A percentile compares a stretch with the other conserved stretches of the same genome.
These are phyloP conservation scores for Ptychadena robeensis DNA, from an alignment of 2,797 vertebrate genomes.

Conservation along the genomic window DNA sequence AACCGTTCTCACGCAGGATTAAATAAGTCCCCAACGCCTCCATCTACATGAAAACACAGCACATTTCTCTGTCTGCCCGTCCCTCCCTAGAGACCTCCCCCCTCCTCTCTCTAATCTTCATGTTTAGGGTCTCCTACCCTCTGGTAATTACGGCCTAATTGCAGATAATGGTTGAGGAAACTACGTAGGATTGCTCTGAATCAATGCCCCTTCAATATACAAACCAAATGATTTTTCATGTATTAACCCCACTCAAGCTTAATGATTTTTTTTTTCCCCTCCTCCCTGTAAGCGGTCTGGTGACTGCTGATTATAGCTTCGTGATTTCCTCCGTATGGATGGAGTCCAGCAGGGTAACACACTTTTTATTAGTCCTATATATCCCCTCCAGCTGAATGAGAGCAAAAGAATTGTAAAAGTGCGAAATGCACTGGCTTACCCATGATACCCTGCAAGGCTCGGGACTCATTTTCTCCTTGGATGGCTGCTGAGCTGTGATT, in stretches of 20 bases:
- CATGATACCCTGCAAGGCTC: conserved; percentile 31
- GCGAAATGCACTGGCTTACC: conserved; percentile 29
- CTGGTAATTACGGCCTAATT: conserved; percentile 43
- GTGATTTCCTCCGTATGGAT: background rate
- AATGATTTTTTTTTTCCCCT: background rate
- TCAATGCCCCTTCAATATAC: background rate
- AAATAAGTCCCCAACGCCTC: background rate
- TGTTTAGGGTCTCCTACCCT: conserved; percentile 4
- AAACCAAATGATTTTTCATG: conserved; percentile 11
- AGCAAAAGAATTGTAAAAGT: conserved; percentile 16
- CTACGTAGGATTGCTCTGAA: conserved; percentile 7
- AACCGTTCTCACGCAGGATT: background rate
- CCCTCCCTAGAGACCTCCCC: background rate
- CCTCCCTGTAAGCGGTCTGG: background rate
- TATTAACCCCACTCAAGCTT: conserved; percentile 11
- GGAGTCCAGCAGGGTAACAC: conserved; percentile 12
- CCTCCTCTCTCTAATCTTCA: conserved; percentile 11
- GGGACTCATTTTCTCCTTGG: conserved; percentile 47
- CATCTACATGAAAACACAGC: background rate
- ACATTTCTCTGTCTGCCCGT: background rate
- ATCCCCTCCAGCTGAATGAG: conserved; percentile 17
- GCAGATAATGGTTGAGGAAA: conserved; percentile 31
- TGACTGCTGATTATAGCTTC: conserved; percentile 26
- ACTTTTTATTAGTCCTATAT: conserved; percentile 30
- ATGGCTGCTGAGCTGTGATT: conserved; percentile 20